Conservation (phyloP, 2,888 invertebrate species). For the Slavum lentiscoides region DNA sequence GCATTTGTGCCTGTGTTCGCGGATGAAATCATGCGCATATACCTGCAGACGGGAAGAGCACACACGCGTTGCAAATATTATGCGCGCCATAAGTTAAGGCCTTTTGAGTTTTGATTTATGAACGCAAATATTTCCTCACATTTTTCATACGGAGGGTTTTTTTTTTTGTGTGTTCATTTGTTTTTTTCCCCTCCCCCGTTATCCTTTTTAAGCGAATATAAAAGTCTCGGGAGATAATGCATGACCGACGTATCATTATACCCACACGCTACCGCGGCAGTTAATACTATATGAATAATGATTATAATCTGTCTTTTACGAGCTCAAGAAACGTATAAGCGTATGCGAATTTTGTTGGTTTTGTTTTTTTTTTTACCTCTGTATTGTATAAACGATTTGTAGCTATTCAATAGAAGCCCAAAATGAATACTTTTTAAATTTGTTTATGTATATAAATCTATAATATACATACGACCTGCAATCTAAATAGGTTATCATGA, state of each 20-base stretch:
- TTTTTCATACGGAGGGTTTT: slow-evolving; percentile 23
- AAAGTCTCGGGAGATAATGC: slow-evolving; percentile 31
- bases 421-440: no score
- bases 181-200: neutral
- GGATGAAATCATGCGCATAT: no score
- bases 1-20: no score
- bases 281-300: slow-evolving; percentile 36
- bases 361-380: neutral
- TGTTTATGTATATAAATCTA: no score
- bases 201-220: slow-evolving; percentile 30
- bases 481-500: no score
- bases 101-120: slow-evolving; percentile 43
- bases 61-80: slow-evolving; percentile 14
- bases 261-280: neutral
- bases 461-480: no score
- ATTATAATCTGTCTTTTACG: slow-evolving; percentile 14
- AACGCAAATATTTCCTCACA: slow-evolving; percentile 22
- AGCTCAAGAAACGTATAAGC: neutral
- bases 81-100: neutral
- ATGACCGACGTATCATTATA: slow-evolving; percentile 10
- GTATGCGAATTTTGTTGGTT: neutral
- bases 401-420: no score
- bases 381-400: no score
- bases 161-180: neutral
- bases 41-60: neutral